A percentile compares a stretch with the other conserved stretches of the same genome.
These are phyloP conservation scores for Lutraria lutraria DNA, from an alignment of 2,888 invertebrate species.

Conservation along the genomic window DNA sequence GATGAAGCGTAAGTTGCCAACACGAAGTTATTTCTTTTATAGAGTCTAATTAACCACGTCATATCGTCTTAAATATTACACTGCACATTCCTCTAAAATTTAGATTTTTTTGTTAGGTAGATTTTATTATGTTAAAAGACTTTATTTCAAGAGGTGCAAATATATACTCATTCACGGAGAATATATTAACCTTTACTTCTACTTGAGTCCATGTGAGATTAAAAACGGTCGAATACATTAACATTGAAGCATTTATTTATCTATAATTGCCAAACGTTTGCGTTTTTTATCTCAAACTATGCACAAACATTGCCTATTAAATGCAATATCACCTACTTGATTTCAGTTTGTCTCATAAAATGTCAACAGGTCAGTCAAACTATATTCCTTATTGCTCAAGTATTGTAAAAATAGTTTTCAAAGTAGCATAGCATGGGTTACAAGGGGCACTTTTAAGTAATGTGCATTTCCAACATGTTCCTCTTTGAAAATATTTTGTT, in stretches of 20 bases:
- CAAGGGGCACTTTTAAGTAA: too few species aligned
- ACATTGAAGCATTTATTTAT: not conserved
- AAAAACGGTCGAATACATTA: not conserved
- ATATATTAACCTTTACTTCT: not conserved
- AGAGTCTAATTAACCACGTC: too few species aligned
- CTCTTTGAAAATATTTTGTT: too few species aligned
- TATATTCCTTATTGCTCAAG: not conserved
- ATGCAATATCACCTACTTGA: too few species aligned
- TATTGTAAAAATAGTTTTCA: not conserved
- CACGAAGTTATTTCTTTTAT: too few species aligned
- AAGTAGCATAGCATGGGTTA: not conserved
- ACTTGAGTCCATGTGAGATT: not conserved
- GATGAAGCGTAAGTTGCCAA: too few species aligned
- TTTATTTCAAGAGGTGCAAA: not conserved
- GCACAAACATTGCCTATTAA: not conserved
- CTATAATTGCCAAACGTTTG: not conserved
- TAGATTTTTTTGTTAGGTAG: too few species aligned
- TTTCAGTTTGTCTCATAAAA: too few species aligned
- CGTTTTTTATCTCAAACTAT: not conserved
- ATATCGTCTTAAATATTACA: too few species aligned
- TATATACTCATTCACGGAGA: not conserved
- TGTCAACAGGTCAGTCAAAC: not conserved
- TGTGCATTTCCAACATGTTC: too few species aligned
- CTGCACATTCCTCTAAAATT: too few species aligned
- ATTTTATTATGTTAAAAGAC: not conserved